phyloP scores from a whole-genome alignment of 23 tunicate species.

The Oikopleura albicans region DNA sequence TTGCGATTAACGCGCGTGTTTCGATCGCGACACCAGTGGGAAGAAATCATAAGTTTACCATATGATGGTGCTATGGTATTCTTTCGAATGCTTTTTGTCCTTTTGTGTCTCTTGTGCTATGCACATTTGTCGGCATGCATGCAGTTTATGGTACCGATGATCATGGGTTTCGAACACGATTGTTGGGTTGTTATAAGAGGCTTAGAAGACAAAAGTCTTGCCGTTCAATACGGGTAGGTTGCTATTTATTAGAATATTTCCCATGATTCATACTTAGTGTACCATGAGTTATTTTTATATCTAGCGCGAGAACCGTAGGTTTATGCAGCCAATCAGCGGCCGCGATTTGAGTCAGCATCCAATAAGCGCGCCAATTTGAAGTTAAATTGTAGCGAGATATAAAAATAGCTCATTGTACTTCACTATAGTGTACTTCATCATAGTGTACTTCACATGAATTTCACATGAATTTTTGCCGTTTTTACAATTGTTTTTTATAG shows the following conservation, averaged over 20 bases:
- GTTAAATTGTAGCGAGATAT: too few species aligned
- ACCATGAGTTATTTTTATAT: too few species aligned
- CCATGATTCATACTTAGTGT: neutral
- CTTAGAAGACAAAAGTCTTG: constrained; percentile 20
- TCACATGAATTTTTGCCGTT: too few species aligned
- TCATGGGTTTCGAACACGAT: constrained; percentile 41
- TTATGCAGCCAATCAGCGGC: too few species aligned
- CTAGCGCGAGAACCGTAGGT: too few species aligned
- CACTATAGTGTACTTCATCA: too few species aligned
- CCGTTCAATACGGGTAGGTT: neutral
- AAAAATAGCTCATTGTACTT: too few species aligned
- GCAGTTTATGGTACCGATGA: constrained; percentile 69
- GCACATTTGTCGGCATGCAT: neutral
- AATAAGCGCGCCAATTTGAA: too few species aligned
- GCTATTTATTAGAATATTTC: neutral
- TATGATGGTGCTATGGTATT: neutral
- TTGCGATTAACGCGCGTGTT: neutral
- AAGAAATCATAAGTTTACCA: neutral
- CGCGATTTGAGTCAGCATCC: too few species aligned
- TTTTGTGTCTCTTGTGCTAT: neutral
- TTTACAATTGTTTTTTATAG: too few species aligned
- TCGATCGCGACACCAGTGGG: neutral
- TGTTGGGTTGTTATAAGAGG: constrained; percentile 53
- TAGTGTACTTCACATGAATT: too few species aligned
- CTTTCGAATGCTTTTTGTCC: neutral